Evolutionary conservation across 2,113 vertebrate genomes (phyloP), one percentile per base, ranked within the genome.

Genomic region (Eleginops maclovinus): DNA sequence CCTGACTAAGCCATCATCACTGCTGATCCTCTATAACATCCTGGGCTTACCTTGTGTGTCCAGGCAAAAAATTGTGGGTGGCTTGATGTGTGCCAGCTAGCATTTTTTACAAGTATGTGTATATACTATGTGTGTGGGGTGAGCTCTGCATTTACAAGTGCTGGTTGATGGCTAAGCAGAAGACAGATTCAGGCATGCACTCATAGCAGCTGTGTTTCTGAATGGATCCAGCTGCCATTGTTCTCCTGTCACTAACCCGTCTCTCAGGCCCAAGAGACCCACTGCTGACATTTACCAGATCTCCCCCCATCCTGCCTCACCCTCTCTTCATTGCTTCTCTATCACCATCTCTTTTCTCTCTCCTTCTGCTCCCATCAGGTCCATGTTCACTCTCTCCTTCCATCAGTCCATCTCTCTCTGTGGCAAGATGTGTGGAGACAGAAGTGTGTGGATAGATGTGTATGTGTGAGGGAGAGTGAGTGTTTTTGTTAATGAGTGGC

Each of bases 401-500:
- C 66, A 81, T 84, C 89, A 83, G 64, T 85, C 81, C 71, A 79
- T 85, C 69, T 63, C 72, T 83, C 69, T 79, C 66, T 77, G n/a
- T 61, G 67, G 82, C 67, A 53, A 76, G 88, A 84, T 85, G 72
- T 82, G 75, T 12, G 9, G 50, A 72, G 73, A 88, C 67, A 75
- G 81, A 68, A 78, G 79, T 82, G 79, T 70, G 84, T 66, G 58
- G 22, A 55, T 54, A 17, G 59, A 26, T 46, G 61, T 68, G 71
- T 70, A 50, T 56, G 65, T 56, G 47, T 72, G 43, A 4, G 43
- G 11, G 64, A 60, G 82, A 84, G 49, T 71, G 66, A 84, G 86
- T 86, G 90, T 87, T 89, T 88, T 87, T 85, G 85, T 89, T 95
- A 94, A 95, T 95, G 94, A 95, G 94, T 88, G 93, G 91, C 92